Evolutionary conservation across 1,140 invertebrate genomes (phyloP), one percentile per base, ranked within the genome.

Genomic region (Ruditapes philippinarum): DNA sequence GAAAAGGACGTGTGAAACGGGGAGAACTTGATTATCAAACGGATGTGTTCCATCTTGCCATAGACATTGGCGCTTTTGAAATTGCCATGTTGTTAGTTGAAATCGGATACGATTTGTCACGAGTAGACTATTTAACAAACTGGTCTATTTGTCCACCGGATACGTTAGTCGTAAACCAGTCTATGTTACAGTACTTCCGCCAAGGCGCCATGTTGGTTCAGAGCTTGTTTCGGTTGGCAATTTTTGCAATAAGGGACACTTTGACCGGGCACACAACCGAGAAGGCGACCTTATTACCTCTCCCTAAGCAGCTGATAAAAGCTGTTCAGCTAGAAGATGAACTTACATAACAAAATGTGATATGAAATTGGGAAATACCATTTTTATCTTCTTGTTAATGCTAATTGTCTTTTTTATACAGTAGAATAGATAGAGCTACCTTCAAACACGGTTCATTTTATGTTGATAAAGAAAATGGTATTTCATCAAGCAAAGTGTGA

Each of bases 1-100:
- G 85, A 28, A 76, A 70, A n/a, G 85, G 85, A n/a, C 74, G 85
- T 0, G 85, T 88, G 0, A 80, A 65, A 31, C 49, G 74, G 14
- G 85, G 85, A 7, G 60, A 80, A 49, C 57, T 88, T 42, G 85
- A 88, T 36, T 88, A 88, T 54, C 42, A 42, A 14, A n/a, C 85
- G 11, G 85, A 88, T 49, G 85, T 80, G 5, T 88, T 88, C 42
- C 85, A 88, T 51, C 74, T 88, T 12, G 85, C 85, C 0, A 65
- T 88, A n/a, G 85, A 88, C 85, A 80, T 88, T 2, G 85, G 85
- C n/a, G 74, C 85, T 22, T 88, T 88, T 70, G 85, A 88, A 19
- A 25, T 65, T 19, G 85, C 85, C 19, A 80, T 80, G 3, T 79
- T 88, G 49, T 54, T 88, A 65, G 85, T 65, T 2, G 73, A 68